Percentiles rank a stretch among this genome's conserved stretches.
Conservation (phyloP, 2,113 vertebrate species). For the Stomatorhinus ivindoensis region DNA sequence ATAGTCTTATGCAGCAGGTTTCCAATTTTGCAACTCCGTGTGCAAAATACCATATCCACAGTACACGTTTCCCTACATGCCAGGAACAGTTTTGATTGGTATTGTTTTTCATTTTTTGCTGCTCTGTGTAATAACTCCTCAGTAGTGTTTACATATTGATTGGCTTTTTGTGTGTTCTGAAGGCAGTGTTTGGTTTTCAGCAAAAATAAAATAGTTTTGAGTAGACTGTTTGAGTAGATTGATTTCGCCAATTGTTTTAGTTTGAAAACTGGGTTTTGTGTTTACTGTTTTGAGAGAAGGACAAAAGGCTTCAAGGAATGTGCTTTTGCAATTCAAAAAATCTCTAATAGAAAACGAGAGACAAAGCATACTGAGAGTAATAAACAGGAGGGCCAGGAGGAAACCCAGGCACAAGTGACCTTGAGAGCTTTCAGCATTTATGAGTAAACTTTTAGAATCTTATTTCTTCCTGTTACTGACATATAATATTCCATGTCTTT, state of each 20-base stretch:
- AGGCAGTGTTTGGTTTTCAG: neutral
- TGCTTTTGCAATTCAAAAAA: neutral
- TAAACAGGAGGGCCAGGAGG: neutral
- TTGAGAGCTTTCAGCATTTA: neutral
- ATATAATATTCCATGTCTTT: neutral
- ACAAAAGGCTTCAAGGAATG: neutral
- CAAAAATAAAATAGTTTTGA: neutral
- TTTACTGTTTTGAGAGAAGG: neutral
- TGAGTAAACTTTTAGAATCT: neutral
- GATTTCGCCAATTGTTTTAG: neutral
- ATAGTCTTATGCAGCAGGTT: neutral
- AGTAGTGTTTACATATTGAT: neutral
- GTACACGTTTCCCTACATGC: neutral
- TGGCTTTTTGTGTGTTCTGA: neutral
- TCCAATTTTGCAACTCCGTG: neutral
- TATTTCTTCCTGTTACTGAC: neutral
- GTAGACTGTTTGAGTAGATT: neutral
- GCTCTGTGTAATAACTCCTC: neutral
- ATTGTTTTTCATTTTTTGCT: neutral
- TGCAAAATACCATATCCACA: neutral
- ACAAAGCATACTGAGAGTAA: neutral
- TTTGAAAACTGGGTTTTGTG: neutral
- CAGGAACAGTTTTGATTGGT: neutral
- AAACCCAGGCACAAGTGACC: neutral
- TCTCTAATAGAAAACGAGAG: neutral